Conservation (phyloP, 2,113 vertebrate species). For the Amblyornis subalaris region DNA sequence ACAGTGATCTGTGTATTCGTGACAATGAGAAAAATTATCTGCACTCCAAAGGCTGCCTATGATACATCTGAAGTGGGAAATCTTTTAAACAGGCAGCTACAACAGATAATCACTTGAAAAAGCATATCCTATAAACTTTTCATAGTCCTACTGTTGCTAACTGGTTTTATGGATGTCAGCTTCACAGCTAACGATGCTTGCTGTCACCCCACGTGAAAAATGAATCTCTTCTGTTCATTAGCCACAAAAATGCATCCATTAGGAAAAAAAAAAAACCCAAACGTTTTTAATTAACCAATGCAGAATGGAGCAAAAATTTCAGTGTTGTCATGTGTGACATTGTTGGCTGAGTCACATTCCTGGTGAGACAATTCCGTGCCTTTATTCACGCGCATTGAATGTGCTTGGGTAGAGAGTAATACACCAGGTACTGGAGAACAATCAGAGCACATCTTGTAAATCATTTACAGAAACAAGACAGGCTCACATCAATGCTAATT, state of each 20-base stretch:
- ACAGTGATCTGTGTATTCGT: background rate
- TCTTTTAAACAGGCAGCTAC: background rate
- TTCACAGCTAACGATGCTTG: background rate
- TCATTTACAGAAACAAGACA: background rate
- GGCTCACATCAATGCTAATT: background rate
- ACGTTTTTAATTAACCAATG: background rate
- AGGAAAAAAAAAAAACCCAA: background rate
- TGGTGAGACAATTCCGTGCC: background rate
- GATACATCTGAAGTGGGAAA: background rate
- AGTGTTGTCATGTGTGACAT: background rate
- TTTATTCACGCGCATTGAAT: background rate
- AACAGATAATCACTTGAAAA: background rate
- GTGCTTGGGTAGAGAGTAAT: background rate
- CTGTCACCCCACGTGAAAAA: background rate
- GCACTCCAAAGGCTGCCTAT: background rate
- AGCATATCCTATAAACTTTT: background rate
- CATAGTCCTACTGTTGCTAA: background rate
- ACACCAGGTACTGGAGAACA: background rate
- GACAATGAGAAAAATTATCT: background rate
- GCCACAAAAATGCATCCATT: background rate
- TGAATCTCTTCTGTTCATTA: background rate
- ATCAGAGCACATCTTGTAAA: conserved; percentile 11
- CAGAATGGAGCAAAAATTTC: background rate
- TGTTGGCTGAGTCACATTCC: background rate
- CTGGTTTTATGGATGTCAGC: background rate